Percentiles rank a stretch among this genome's conserved stretches.
phyloP scores from a whole-genome alignment of 2,797 vertebrate genomes.

The Eospalax fontanierii region DNA sequence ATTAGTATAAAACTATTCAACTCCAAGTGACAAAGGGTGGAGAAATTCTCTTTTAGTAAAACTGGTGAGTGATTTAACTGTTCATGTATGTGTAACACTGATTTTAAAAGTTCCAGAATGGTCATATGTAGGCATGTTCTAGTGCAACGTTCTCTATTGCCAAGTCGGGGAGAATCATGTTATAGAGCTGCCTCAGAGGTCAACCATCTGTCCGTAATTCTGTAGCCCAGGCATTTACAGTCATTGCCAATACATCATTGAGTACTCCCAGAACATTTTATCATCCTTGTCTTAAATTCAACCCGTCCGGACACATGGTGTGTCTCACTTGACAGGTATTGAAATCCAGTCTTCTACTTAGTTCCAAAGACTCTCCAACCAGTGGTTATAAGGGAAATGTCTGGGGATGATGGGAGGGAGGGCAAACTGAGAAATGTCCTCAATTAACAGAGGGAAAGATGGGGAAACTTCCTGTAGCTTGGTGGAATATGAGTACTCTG shows the following conservation, averaged over 20 bases:
- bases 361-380: background rate
- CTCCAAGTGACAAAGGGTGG: background rate
- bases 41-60: background rate
- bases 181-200: too few species aligned
- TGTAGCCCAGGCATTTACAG: background rate
- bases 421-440: background rate
- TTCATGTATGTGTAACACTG: background rate
- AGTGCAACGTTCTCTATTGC: background rate
- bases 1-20: background rate
- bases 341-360: background rate
- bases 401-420: background rate
- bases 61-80: background rate
- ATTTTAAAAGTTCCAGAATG: background rate
- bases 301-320: background rate
- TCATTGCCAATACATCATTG: background rate
- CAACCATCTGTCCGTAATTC: background rate
- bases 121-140: background rate
- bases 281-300: background rate
- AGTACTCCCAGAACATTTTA: background rate
- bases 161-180: rapidly evolving
- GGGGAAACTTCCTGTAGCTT: rapidly evolving
- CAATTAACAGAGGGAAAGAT: background rate
- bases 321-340: background rate
- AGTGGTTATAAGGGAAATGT: background rate
- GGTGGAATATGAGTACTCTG: too few species aligned